Base-by-base conservation (phyloP, 2,888 invertebrate species). In the Pteria penguin region DNA sequence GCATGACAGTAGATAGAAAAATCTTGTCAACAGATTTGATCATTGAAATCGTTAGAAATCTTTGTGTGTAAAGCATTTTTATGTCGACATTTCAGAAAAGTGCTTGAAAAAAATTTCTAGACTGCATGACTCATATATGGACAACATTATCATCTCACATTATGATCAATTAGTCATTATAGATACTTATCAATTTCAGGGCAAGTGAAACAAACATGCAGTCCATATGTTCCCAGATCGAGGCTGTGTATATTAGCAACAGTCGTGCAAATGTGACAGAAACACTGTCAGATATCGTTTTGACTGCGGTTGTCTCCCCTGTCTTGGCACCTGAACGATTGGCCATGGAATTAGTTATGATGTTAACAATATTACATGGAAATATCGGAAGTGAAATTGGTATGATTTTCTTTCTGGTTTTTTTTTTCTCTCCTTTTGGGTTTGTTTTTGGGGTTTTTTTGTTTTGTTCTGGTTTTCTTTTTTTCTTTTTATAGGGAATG, bases 331-430 rank as follows among this genome's bases (percentile, higher is more conserved):
- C 91, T 11, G 91, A 89, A 60, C 76, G 91, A 31, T 93, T 98
- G 88, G 93, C 96, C 0, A 94, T 96, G 24, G 98, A 98, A 87
- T 96, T 97, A 88, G 95, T 96, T 32, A 95, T 97, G 84, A 91
- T 98, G 0, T 93, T 98, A 18, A 94, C 96, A 0, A 94, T 97
- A 79, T 92, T 98, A 33, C 97, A 98, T 91, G 96, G 96, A 0
- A 97, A 97, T 91, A 94, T 98, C 54, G 98, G 97, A 18, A 95
- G 95, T 2, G 98, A 99, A 94, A 95, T 98, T 67, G 97, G 97
- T 95, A 88, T 93, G 94, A 90, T 14, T 8, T 52, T 11, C 45
- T 27, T 14, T n/a, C n/a, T n/a, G n/a, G n/a, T n/a, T n/a, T n/a
- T n/a, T n/a, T n/a, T n/a, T n/a, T n/a, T n/a, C n/a, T n/a, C n/a